Conservation (phyloP, 1,140 invertebrate genomes). For the Diorhabda carinulata region DNA sequence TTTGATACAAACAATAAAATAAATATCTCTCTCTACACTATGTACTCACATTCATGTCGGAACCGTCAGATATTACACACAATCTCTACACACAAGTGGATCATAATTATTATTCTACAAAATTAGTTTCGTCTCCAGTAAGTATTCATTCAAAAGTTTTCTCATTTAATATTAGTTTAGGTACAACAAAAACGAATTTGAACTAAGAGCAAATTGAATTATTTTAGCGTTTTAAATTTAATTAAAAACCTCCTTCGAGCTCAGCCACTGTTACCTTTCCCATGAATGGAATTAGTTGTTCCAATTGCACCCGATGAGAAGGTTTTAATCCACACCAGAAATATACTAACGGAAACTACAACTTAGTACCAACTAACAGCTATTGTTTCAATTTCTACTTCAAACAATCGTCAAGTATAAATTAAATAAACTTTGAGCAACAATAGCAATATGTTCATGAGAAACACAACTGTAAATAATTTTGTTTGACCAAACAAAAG, state of each 20-base stretch:
- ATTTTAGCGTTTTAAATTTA: neutral
- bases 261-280: neutral
- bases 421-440: too few relatives aligned
- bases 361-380: too few relatives aligned
- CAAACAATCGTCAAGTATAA: too few relatives aligned
- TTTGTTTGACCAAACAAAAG: too few relatives aligned
- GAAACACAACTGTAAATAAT: too few relatives aligned
- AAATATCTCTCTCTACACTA: too few relatives aligned
- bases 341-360: neutral
- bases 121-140: neutral
- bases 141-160: constrained; percentile 1
- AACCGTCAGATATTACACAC: too few relatives aligned
- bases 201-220: constrained; percentile 1
- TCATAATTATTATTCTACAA: neutral
- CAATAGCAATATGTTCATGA: too few relatives aligned
- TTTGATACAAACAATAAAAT: too few relatives aligned
- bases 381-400: too few relatives aligned
- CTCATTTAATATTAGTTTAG: neutral
- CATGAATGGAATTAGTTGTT: neutral
- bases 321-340: neutral
- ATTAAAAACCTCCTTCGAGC: neutral
- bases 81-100: neutral
- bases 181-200: constrained; percentile 2
- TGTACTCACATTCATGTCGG: too few relatives aligned
- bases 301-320: neutral